Conservation (phyloP, 2,888 invertebrate genomes). For the Sinodicranocentrus sp. region DNA sequence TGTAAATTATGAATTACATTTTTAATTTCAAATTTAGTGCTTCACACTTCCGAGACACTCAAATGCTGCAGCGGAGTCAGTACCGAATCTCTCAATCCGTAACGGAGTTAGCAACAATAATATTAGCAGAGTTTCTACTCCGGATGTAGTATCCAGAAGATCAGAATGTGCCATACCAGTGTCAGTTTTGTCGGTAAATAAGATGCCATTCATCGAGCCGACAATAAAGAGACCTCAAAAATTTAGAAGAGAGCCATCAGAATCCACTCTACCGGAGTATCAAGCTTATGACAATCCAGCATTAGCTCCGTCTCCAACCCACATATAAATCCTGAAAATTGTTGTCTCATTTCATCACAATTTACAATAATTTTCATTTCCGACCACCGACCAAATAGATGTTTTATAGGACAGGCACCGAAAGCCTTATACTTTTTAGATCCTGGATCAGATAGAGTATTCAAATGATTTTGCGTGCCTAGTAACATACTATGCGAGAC, state of each 20-base stretch:
- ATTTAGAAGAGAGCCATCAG: slow-evolving; percentile 67
- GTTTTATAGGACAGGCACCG: too few relatives aligned
- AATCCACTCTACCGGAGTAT: slow-evolving; percentile 69
- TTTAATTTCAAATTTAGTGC: too few relatives aligned
- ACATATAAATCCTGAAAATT: slow-evolving; percentile 29
- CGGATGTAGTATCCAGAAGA: slow-evolving; percentile 57
- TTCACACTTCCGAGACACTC: too few relatives aligned
- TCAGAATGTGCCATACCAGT: slow-evolving; percentile 25
- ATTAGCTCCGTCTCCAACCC: slow-evolving; percentile 61
- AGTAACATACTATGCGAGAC: too few relatives aligned
- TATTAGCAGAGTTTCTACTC: slow-evolving; percentile 50
- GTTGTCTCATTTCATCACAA: too few relatives aligned
- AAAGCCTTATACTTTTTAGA: too few relatives aligned
- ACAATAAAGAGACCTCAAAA: slow-evolving; percentile 15
- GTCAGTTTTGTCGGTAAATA: slow-evolving; percentile 33
- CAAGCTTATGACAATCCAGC: slow-evolving; percentile 71
- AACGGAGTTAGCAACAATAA: slow-evolving; percentile 51
- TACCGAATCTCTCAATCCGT: slow-evolving; percentile 20
- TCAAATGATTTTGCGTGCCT: too few relatives aligned
- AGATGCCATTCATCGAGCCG: slow-evolving; percentile 21
- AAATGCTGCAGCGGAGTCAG: slow-evolving; percentile 2
- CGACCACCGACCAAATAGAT: too few relatives aligned
- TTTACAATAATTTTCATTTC: too few relatives aligned
- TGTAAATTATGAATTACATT: too few relatives aligned
- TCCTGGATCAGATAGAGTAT: too few relatives aligned